phyloP scores from a whole-genome alignment of 2,797 vertebrate genomes.

The Protosalanx chinensis region DNA sequence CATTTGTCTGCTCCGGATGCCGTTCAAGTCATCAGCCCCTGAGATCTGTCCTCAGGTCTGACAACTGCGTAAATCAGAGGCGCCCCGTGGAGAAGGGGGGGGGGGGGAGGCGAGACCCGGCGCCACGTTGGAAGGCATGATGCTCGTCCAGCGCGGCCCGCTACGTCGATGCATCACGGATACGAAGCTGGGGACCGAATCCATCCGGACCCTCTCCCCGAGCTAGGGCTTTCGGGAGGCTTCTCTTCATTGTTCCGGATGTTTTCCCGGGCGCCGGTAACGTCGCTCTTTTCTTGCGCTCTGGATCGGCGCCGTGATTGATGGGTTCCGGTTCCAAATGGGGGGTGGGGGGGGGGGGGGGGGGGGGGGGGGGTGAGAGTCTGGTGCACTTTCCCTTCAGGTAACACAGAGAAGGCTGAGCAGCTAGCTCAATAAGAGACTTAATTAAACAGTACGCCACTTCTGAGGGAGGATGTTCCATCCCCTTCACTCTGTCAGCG shows the following conservation, averaged over 20 bases:
- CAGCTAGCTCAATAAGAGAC: constrained; percentile 7
- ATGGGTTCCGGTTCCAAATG: neutral
- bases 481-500: too few species aligned
- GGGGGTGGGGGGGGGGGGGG: neutral
- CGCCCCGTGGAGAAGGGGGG: neutral
- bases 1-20: constrained; percentile 8
- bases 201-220: too few species aligned
- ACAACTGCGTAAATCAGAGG: constrained; percentile 30
- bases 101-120: neutral
- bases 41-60: constrained; percentile 25
- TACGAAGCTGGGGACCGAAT: neutral
- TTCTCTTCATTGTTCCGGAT: neutral
- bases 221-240: neutral
- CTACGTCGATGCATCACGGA: too few species aligned
- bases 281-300: neutral
- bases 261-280: neutral
- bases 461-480: constrained; percentile 3
- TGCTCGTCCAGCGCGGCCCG: too few species aligned
- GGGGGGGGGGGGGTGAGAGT: neutral
- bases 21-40: constrained; percentile 32
- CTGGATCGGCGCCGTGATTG: neutral
- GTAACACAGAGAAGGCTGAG: neutral
- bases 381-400: neutral
- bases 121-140: too few species aligned
- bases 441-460: constrained; percentile 18